phyloP scores from a whole-genome alignment of 2,888 invertebrate species.

The Athrips mouffetella region DNA sequence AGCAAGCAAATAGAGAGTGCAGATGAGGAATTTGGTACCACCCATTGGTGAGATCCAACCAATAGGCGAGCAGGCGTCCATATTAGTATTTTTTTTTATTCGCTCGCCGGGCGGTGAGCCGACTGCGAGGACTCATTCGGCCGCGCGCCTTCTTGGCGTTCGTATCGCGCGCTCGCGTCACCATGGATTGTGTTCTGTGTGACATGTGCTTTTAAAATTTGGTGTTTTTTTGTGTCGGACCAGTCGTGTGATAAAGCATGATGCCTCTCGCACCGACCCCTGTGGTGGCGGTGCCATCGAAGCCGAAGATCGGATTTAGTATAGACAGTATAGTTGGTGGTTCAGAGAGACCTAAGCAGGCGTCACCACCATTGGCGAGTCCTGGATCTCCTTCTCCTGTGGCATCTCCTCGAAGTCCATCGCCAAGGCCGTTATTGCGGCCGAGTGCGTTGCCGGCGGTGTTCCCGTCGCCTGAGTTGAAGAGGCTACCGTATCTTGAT shows the following conservation, averaged over 20 bases:
- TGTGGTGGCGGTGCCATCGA: slow-evolving; percentile 93
- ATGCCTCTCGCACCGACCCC: slow-evolving; percentile 97
- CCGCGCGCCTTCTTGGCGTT: slow-evolving; percentile 74
- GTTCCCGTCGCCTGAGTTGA: slow-evolving; percentile 77
- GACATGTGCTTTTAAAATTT: slow-evolving; percentile 68
- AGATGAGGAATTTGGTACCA: slow-evolving; percentile 42
- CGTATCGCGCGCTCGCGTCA: slow-evolving; percentile 70
- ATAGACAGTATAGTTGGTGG: slow-evolving; percentile 96
- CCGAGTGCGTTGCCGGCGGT: slow-evolving; percentile 75
- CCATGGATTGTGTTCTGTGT: slow-evolving; percentile 74
- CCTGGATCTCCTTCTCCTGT: slow-evolving; percentile 68
- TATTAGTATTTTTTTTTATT: slow-evolving; percentile 59
- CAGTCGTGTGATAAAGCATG: slow-evolving; percentile 81
- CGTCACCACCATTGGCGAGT: slow-evolving; percentile 78
- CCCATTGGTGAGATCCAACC: slow-evolving; percentile 48
- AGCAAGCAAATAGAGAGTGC: slow-evolving; percentile 55
- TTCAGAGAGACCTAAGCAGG: slow-evolving; percentile 61
- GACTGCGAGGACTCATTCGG: slow-evolving; percentile 61
- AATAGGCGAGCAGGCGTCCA: slow-evolving; percentile 59
- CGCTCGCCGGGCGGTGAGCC: slow-evolving; percentile 46
- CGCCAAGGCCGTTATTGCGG: slow-evolving; percentile 62
- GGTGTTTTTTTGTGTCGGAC: slow-evolving; percentile 66
- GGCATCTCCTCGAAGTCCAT: slow-evolving; percentile 67
- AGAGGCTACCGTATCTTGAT: slow-evolving; percentile 79
- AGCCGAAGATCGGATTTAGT: slow-evolving; percentile 96